These are phyloP conservation scores for Morinoia aosen DNA, from an alignment of 2,888 invertebrate genomes.

Conservation along the genomic window DNA sequence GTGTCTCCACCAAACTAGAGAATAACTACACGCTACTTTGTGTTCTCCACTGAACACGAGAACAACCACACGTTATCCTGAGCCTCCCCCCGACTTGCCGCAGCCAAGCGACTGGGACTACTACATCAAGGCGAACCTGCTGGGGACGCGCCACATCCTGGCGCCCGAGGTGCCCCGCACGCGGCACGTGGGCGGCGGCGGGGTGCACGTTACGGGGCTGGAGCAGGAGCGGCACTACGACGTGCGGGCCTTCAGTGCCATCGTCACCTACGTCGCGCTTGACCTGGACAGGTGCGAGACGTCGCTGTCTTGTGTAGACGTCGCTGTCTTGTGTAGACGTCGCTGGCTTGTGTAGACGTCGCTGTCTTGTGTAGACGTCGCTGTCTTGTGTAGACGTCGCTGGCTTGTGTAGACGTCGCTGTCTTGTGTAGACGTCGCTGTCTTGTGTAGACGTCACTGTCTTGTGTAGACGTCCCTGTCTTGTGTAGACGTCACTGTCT, in stretches of 20 bases:
- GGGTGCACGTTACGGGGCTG: conserved; percentile 64
- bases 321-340: background rate
- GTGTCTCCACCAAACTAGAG: too few species aligned
- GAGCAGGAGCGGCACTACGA: conserved; percentile 62
- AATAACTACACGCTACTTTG: too few species aligned
- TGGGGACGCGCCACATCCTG: conserved; percentile 49
- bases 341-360: too few species aligned
- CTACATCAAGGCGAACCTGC: background rate
- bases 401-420: too few species aligned
- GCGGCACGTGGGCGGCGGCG: conserved; percentile 62
- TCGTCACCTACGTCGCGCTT: background rate
- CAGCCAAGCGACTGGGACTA: conserved; percentile 50
- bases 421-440: too few species aligned
- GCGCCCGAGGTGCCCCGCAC: conserved; percentile 65
- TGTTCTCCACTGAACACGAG: too few species aligned
- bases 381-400: too few species aligned
- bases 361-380: too few species aligned
- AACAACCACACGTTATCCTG: too few species aligned
- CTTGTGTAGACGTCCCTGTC: too few species aligned
- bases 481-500: too few species aligned
- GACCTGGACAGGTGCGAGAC: background rate
- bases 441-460: too few species aligned
- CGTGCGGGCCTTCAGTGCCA: conserved; percentile 58
- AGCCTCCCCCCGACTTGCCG: background rate
- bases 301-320: background rate